These are phyloP conservation scores for Epiperipatus broadwayi DNA, from an alignment of 2,888 invertebrate species.

Conservation along the genomic window DNA sequence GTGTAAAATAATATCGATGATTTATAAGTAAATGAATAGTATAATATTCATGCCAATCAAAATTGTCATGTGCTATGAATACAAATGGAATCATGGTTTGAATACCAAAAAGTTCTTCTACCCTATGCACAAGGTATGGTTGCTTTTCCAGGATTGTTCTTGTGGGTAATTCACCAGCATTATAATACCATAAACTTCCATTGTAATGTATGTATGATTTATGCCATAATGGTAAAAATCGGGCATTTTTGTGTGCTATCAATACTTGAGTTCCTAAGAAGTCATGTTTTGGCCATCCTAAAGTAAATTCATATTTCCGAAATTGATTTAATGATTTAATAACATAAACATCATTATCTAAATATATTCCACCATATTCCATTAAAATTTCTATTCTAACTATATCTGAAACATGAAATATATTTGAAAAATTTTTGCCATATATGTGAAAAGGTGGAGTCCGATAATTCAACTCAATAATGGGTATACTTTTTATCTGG, in stretches of 20 bases:
- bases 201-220: conserved; percentile 26
- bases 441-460: conserved; percentile 26
- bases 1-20: conserved; percentile 21
- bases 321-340: conserved; percentile 25
- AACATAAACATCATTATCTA: conserved; percentile 27
- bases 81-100: conserved; percentile 24
- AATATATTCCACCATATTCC: conserved; percentile 27
- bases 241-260: conserved; percentile 26
- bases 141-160: conserved; percentile 22
- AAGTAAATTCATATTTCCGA: conserved; percentile 25
- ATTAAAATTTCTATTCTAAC: conserved; percentile 25
- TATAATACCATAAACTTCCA: conserved; percentile 29
- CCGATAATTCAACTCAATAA: conserved; percentile 15
- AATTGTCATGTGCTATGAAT: conserved; percentile 21
- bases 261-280: conserved; percentile 26
- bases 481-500: conserved; percentile 16
- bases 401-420: conserved; percentile 28
- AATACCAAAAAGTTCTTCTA: conserved; percentile 25
- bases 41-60: conserved; percentile 24
- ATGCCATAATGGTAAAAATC: conserved; percentile 26
- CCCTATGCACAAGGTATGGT: conserved; percentile 26
- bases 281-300: conserved; percentile 26
- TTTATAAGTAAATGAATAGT: conserved; percentile 27
- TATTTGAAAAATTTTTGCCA: conserved; percentile 26
- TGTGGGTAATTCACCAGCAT: conserved; percentile 29